Conservation (phyloP, 2,113 vertebrate species). For the Notiomystis cincta region DNA sequence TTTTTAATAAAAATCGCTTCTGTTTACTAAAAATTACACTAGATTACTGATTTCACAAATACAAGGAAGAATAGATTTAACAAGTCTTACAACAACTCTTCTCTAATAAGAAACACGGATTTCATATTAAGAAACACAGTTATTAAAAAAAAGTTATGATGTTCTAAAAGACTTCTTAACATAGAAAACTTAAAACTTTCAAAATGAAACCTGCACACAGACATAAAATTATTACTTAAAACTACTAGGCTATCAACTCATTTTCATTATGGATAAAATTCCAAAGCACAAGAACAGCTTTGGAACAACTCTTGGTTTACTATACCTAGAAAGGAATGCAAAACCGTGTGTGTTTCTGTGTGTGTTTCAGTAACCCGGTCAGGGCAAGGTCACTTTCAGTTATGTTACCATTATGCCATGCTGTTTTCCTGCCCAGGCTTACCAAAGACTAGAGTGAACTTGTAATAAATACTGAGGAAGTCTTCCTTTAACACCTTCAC, state of each 20-base stretch:
- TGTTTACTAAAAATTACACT: not conserved
- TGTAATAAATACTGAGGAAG: not conserved
- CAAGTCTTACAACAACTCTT: not conserved
- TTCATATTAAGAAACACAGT: not conserved
- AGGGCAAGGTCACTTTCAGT: not conserved
- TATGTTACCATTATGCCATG: not conserved
- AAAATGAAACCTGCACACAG: not conserved
- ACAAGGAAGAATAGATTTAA: not conserved
- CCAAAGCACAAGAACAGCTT: not conserved
- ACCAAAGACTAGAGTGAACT: not conserved
- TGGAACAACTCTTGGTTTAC: not conserved
- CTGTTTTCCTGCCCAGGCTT: not conserved
- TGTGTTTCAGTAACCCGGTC: fast-evolving
- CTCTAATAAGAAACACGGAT: not conserved
- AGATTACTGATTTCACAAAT: not conserved
- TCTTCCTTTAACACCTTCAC: not conserved
- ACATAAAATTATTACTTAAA: not conserved
- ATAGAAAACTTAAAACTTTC: not conserved
- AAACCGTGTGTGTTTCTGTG: fast-evolving
- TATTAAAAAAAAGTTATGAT: not conserved
- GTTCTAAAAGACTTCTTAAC: not conserved
- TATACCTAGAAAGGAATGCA: not conserved
- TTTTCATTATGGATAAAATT: not conserved
- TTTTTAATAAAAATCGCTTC: not conserved
- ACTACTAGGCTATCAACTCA: not conserved